Base-by-base conservation (phyloP, 2,888 invertebrate genomes). In the Drosophila formosana region DNA sequence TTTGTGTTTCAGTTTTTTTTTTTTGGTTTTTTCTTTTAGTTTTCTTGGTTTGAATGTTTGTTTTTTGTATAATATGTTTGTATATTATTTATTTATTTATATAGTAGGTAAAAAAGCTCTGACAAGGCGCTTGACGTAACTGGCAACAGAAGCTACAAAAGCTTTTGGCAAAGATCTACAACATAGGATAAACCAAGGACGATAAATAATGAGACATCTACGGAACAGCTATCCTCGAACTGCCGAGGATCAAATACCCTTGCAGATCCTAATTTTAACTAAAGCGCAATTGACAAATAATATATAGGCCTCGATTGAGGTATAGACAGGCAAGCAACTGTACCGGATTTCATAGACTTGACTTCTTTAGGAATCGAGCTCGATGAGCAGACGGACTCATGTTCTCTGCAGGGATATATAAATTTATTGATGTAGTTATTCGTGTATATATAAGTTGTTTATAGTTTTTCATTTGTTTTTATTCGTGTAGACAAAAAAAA, bases 101-200 rank as follows among this genome's bases (percentile, higher is more conserved):
- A 70, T 78, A 65, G 65, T 78, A 72, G 78, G 75, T 82, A 82
- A 81, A 75, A 78, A 86, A 84, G 83, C 83, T 84, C 86, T 83
- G 83, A 82, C 80, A 84, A 85, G 83, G 83, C 81, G 81, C 75
- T 82, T 82, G 82, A 61, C 73, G 78, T 81, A 80, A 82, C 75
- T 80, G 78, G 81, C 83, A 84, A 84, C 85, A 84, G 69, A 82
- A 82, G 86, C 86, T 79, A 83, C 77, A 84, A 75, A 82, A 83
- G 82, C 82, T 84, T 82, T 79, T 77, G 61, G 78, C 79, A 71
- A 79, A 79, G 58, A 56, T 71, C 74, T 74, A 77, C 55, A 77
- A 61, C 32, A 26, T 28, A 66, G 57, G 57, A 68, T n/a, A 9
- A 64, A 67, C 7, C 32, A 13, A 43, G 32, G 8, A 62, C 39